Evolutionary conservation across 2,797 vertebrate species (phyloP).

Genomic region (Chiroxiphia lanceolata): DNA sequence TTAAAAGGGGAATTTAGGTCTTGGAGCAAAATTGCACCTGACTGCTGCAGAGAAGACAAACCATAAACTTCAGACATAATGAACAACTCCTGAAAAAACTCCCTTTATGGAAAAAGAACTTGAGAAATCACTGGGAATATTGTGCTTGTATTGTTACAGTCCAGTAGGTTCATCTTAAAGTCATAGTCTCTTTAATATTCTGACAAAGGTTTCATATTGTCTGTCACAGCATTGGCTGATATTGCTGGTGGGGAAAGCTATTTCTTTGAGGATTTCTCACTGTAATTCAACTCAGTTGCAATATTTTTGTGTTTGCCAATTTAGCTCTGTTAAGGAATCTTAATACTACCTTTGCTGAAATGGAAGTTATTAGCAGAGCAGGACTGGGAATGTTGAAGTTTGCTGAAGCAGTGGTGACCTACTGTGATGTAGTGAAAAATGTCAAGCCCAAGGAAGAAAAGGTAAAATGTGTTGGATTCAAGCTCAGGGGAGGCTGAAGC

Average conservation of each 20-base stretch:
- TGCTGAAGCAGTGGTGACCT: slow-evolving; percentile 93
- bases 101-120: not conserved
- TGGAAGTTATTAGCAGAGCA: slow-evolving; percentile 94
- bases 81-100: not conserved
- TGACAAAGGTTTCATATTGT: not conserved
- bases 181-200: not conserved
- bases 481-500: not conserved
- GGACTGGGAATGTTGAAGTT: slow-evolving; percentile 96
- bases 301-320: not conserved
- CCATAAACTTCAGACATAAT: not conserved
- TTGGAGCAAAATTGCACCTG: not conserved
- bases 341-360: slow-evolving; percentile 87
- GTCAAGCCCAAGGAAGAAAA: slow-evolving; percentile 96
- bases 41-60: not conserved
- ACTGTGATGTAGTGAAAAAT: slow-evolving; percentile 89
- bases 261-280: not conserved
- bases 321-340: slow-evolving; percentile 87
- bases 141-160: not conserved
- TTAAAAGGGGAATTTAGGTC: not conserved
- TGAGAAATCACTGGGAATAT: not conserved
- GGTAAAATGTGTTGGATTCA: slow-evolving; percentile 72
- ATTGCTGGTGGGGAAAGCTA: not conserved
- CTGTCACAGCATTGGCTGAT: not conserved
- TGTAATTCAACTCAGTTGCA: not conserved
- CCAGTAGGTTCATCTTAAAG: not conserved